Conservation (phyloP, 1,140 invertebrate species). For the Cheumatopsyche charites region DNA sequence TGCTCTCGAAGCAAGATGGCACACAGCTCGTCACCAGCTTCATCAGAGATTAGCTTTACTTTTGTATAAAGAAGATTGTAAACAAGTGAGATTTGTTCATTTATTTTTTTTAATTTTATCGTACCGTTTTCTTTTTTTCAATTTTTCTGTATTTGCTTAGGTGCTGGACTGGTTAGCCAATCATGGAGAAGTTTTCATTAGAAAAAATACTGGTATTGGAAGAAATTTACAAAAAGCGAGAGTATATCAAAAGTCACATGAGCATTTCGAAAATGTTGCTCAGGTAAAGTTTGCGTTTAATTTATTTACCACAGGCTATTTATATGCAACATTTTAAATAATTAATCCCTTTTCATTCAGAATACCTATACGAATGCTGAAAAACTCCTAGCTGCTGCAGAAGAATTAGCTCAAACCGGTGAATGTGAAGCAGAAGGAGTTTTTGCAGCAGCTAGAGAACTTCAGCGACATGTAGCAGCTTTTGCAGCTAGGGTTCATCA, state of each 20-base stretch:
- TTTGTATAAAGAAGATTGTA: conserved; percentile 94
- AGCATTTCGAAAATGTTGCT: conserved; percentile 97
- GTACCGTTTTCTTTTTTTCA: conserved; percentile 16
- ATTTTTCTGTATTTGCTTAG: conserved; percentile 57
- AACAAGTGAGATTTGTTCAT: conserved; percentile 66
- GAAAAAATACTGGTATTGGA: conserved; percentile 96
- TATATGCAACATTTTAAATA: neutral
- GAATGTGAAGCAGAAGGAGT: conserved; percentile 97
- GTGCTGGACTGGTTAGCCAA: conserved; percentile 97
- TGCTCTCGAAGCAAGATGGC: conserved; percentile 91
- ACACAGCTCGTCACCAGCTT: conserved; percentile 89
- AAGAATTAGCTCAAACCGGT: conserved; percentile 93
- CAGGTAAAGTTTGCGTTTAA: conserved; percentile 67
- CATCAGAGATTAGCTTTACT: conserved; percentile 92
- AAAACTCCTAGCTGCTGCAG: conserved; percentile 92
- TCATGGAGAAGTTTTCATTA: conserved; percentile 97
- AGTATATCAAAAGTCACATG: conserved; percentile 96
- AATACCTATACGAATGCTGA: conserved; percentile 99
- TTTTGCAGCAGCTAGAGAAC: conserved; percentile 87
- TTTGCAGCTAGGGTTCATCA: conserved; percentile 95
- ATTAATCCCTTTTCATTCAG: conserved; percentile 59
- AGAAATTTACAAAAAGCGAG: conserved; percentile 92
- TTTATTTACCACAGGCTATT: neutral
- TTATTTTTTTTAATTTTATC: conserved; percentile 1
- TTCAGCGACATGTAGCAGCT: conserved; percentile 89